A percentile compares a stretch with the other conserved stretches of the same genome.
Conservation (phyloP, 2,888 invertebrate species). For the Autographa pulchrina region DNA sequence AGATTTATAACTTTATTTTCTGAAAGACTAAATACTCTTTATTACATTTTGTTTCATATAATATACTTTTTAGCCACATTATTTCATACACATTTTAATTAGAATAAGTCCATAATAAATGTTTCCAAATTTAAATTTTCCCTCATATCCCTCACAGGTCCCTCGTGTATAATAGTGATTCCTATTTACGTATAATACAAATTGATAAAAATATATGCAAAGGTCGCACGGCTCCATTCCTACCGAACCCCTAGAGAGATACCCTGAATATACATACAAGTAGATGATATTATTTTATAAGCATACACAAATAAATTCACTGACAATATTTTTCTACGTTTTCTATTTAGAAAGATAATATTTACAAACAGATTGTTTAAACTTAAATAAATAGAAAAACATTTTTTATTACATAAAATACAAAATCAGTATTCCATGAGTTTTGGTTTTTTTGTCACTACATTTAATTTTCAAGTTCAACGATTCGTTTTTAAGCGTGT, state of each 20-base stretch:
- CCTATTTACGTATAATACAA: not conserved
- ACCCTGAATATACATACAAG: not conserved
- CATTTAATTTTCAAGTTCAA: not conserved
- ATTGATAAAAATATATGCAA: not conserved
- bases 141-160: not conserved
- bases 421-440: too few species aligned
- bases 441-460: too few species aligned
- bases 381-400: too few species aligned
- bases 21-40: too few species aligned
- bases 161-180: not conserved
- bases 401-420: too few species aligned
- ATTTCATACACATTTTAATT: not conserved
- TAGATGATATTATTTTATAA: not conserved
- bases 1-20: too few species aligned
- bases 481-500: too few species aligned
- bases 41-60: too few species aligned
- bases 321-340: not conserved
- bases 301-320: not conserved
- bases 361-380: not conserved
- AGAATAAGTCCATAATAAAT: not conserved
- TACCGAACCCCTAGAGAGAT: not conserved
- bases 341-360: not conserved
- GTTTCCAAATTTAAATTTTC: not conserved
- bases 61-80: too few species aligned
- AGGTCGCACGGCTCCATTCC: not conserved